phyloP scores from a whole-genome alignment of 2,113 vertebrate genomes.

The Oryctolagus cuniculus region mOryCun1.1 NC_091444.1:66983001-66983500 shows the following conservation, averaged over 20 bases:
- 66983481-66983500: no score
- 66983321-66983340: background rate
- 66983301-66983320: background rate
- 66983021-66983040: background rate
- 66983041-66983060: background rate
- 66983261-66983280: background rate
- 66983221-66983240: no score
- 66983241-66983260: background rate
- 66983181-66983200: fast-evolving
- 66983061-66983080: background rate
- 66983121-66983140: background rate
- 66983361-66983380: no score
- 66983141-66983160: background rate
- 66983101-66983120: background rate
- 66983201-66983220: background rate
- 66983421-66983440: no score
- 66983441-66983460: no score
- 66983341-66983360: no score
- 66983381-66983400: no score
- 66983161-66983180: background rate
- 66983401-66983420: no score
- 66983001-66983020: background rate
- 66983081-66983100: background rate
- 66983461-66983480: no score
- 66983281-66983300: background rate